Base-by-base conservation (phyloP, 2,888 invertebrate genomes). In the Leptopilina syphax region DNA sequence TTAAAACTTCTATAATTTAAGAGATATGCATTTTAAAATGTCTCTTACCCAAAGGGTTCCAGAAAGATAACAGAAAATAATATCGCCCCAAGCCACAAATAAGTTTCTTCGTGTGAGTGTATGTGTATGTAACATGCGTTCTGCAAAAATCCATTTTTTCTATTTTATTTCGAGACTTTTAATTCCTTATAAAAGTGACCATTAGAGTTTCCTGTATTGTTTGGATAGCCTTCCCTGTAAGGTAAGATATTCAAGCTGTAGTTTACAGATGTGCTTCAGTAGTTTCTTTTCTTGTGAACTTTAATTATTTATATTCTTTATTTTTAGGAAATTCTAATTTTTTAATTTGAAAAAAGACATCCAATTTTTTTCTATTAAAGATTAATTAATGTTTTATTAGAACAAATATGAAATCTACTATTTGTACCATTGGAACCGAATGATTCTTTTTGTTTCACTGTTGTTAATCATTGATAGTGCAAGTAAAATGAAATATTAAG, bases 211-310 rank as follows among this genome's bases (percentile, higher is more conserved):
- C 77, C 84, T 85, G 82, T 86, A 85, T 83, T 86, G 85, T 81
- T 84, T 85, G 83, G 85, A 84, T 83, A 84, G 85, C 85, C 82
- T 83, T 81, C 84, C 86, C 86, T 86, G 86, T 78, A 86, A 86
- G 85, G 84, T 86, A 86, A 86, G 84, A 85, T 83, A 83, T 83
- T 81, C 76, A 82, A 84, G 76, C 84, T 85, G 79, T 85, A 83
- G 81, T 85, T 84, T 78, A 73, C 76, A 65, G 44, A 47, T 57
- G 34, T 57, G 57, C 57, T 8, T 34, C 54, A n/a, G n/a, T 34
- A 34, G 13, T 27, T 73, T 3, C 13, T 9, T 34, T 57, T 3
- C 24, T 24, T 57, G 57, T 57, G 10, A n/a, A 27, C 9, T 73
- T 34, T 57, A n/a, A 27, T 13, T 57, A 10, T 73, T 57, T 18